Evolutionary conservation across 2,888 invertebrate species (phyloP), one percentile per base, ranked within the genome.

Genomic region (Hirtodrosophila alboralis): DNA sequence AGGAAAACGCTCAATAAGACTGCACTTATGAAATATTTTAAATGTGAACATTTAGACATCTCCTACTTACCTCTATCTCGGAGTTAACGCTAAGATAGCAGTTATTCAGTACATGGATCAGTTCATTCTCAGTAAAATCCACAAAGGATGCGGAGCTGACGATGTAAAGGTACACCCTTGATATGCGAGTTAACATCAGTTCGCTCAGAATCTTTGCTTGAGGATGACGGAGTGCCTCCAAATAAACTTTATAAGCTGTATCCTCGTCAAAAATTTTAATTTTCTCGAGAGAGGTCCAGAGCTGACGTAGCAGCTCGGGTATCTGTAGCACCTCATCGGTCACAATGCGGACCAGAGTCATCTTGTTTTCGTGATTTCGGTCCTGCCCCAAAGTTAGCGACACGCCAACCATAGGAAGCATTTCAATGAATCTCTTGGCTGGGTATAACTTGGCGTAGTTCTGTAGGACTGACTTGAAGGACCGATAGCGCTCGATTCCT

Each of bases 211-310:
- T 84, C 30, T 61, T 62, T 0, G 61, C 74, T 7, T 77, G 45
- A 0, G 78, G 84, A 43, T 73, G 57, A 10, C 54, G 51, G 4
- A 84, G 64, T 0, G 69, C 81, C 38, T 80, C 77, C 36, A 77
- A 36, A n/a, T 76, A 77, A 12, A 76, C 76, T 33, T 72, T 77
- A 31, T 84, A 84, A 2, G 76, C 76, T 6, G 61, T 54, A 12
- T 80, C 84, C 47, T 77, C 84, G 31, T 80, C 73, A 37, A 84
- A 76, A 57, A 80, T 84, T 26, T 77, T 59, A 84, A 77, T 77
- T 13, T 80, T 56, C 30, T 73, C 78, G 9, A 80, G 54, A 4
- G 81, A 80, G 3, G 18, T 2, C 62, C 57, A 62, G 7, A 84
- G 65, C 38, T 84, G 81, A 6, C 65, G 77, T 37, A 77, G 14